phyloP scores from a whole-genome alignment of 35 echinoderm and acorn worm species.

The Hemicentrotus pulcherrimus region DNA sequence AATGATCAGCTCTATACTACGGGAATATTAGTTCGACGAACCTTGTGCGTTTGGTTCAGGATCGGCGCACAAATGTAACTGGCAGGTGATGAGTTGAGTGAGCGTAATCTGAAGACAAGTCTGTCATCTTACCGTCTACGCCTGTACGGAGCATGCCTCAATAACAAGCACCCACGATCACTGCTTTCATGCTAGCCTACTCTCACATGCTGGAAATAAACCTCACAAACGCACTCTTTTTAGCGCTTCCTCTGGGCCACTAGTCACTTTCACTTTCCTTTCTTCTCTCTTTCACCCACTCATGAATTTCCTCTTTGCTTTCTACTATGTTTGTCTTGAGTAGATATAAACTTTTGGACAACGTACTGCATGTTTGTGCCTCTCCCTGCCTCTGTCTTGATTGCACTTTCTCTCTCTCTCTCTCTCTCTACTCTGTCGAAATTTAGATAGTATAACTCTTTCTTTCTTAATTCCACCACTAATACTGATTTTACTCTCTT shows the following conservation, averaged over 20 bases:
- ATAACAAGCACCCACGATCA: not conserved
- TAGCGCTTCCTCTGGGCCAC: not conserved
- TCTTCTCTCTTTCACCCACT: not conserved
- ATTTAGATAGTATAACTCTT: not conserved
- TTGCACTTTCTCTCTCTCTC: not conserved
- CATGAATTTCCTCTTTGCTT: not conserved
- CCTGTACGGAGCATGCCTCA: not conserved
- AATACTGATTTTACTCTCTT: not conserved
- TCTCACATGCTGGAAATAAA: not conserved
- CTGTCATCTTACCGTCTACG: not conserved
- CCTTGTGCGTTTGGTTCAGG: not conserved
- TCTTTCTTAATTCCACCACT: not conserved
- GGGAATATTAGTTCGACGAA: not conserved
- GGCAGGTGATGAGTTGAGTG: not conserved
- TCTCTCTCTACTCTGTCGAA: not conserved
- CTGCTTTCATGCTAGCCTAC: not conserved
- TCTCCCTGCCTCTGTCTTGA: not conserved
- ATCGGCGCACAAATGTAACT: not conserved
- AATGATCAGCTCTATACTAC: not conserved
- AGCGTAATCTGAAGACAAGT: not conserved
- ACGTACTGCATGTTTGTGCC: not conserved
- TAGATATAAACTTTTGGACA: not conserved
- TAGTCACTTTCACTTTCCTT: not conserved
- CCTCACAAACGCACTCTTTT: not conserved
- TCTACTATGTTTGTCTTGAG: not conserved